Conservation (phyloP, 2,113 vertebrate genomes). For the Uropsilus gracilis region DNA sequence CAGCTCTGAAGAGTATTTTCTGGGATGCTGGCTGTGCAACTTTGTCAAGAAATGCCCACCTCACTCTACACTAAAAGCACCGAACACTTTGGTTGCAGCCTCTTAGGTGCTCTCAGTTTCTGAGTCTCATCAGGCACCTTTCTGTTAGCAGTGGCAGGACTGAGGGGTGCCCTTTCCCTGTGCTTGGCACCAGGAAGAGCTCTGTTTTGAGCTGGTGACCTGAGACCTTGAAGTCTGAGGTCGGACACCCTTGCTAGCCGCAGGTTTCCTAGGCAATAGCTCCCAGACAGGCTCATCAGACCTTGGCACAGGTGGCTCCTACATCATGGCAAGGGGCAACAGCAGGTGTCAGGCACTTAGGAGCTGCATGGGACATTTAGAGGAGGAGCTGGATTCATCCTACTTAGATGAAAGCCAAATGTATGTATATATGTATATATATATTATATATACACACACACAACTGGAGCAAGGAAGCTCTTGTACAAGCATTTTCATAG, state of each 20-base stretch:
- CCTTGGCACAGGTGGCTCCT: not conserved
- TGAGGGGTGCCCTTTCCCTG: not conserved
- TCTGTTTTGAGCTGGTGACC: not conserved
- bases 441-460: too few species aligned
- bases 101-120: not conserved
- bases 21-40: too few species aligned
- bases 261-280: not conserved
- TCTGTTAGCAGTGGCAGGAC: not conserved
- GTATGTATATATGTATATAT: too few species aligned
- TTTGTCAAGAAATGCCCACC: not conserved
- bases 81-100: accelerated
- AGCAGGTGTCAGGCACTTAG: not conserved
- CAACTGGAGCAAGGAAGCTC: not conserved
- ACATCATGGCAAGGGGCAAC: too few species aligned
- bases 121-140: not conserved
- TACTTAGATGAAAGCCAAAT: not conserved
- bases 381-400: not conserved
- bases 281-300: not conserved
- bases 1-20: too few species aligned
- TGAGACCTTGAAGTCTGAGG: not conserved
- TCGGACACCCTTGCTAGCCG: not conserved
- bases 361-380: not conserved
- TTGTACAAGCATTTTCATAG: not conserved
- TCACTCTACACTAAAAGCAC: too few species aligned
- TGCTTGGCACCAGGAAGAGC: not conserved